Conservation (phyloP, 2,797 vertebrate species). For the Cossypha niveicapilla region DNA sequence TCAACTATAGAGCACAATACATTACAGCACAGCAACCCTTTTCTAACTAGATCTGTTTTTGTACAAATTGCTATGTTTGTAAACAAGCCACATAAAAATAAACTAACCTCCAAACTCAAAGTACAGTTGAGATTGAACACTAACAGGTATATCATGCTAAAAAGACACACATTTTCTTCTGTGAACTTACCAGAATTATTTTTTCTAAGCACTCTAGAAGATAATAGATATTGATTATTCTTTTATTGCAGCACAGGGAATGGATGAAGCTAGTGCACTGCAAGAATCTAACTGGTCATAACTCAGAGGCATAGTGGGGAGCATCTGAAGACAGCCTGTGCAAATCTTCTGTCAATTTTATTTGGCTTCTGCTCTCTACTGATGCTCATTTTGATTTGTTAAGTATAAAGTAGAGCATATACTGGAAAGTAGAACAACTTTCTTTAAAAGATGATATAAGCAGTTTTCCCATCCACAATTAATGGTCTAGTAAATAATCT, state of each 20-base stretch:
- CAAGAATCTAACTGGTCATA: not conserved
- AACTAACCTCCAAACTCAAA: not conserved
- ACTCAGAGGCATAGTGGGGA: not conserved
- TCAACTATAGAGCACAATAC: not conserved
- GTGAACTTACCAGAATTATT: not conserved
- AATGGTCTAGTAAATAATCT: not conserved
- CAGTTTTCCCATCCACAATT: not conserved
- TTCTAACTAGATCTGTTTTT: not conserved
- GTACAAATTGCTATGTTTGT: not conserved
- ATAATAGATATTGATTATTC: not conserved
- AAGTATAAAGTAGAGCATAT: not conserved
- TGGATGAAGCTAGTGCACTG: not conserved
- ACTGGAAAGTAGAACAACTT: not conserved
- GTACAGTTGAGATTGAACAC: not conserved
- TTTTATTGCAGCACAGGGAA: not conserved
- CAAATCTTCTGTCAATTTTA: not conserved
- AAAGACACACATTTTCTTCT: not conserved
- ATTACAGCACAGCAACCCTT: not conserved
- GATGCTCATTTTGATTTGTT: not conserved
- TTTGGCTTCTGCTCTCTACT: not conserved
- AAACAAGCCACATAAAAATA: not conserved
- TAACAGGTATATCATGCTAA: not conserved
- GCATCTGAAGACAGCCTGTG: not conserved
- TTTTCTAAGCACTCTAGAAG: slow-evolving; percentile 1
- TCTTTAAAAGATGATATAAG: not conserved